These are phyloP conservation scores for Fopius arisanus DNA, from an alignment of 1,140 invertebrate species.

Conservation along the genomic window DNA sequence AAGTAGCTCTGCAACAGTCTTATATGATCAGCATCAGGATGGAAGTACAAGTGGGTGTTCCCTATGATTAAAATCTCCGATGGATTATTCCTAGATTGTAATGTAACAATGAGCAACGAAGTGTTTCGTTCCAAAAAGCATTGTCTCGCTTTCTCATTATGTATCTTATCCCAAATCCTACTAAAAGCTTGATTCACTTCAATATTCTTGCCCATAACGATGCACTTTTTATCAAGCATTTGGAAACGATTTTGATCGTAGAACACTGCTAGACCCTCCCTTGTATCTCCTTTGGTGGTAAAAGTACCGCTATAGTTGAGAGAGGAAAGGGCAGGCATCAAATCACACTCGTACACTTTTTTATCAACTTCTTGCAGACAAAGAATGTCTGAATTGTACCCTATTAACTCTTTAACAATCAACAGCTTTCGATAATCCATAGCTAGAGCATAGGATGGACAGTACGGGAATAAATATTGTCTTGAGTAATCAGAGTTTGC, in stretches of 20 bases:
- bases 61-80: constrained; percentile 75
- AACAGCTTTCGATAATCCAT: constrained; percentile 89
- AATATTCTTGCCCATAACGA: constrained; percentile 69
- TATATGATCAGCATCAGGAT: constrained; percentile 87
- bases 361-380: constrained; percentile 93
- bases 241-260: constrained; percentile 72
- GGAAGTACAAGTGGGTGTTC: constrained; percentile 93
- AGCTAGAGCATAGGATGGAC: constrained; percentile 77
- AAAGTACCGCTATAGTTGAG: constrained; percentile 70
- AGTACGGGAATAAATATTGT: constrained; percentile 79
- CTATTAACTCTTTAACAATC: constrained; percentile 82
- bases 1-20: constrained; percentile 80
- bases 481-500: constrained; percentile 81
- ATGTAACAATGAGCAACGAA: constrained; percentile 67
- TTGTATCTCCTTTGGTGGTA: constrained; percentile 75
- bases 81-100: constrained; percentile 70
- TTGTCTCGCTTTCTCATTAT: constrained; percentile 70
- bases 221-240: constrained; percentile 51
- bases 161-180: constrained; percentile 69
- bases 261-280: constrained; percentile 85
- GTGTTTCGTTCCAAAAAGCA: constrained; percentile 72
- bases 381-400: constrained; percentile 88
- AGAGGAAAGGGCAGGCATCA: constrained; percentile 70
- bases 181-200: constrained; percentile 65
- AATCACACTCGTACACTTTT: constrained; percentile 78